phyloP scores from a whole-genome alignment of 2,797 vertebrate genomes.

The Coreius guichenoti region DNA sequence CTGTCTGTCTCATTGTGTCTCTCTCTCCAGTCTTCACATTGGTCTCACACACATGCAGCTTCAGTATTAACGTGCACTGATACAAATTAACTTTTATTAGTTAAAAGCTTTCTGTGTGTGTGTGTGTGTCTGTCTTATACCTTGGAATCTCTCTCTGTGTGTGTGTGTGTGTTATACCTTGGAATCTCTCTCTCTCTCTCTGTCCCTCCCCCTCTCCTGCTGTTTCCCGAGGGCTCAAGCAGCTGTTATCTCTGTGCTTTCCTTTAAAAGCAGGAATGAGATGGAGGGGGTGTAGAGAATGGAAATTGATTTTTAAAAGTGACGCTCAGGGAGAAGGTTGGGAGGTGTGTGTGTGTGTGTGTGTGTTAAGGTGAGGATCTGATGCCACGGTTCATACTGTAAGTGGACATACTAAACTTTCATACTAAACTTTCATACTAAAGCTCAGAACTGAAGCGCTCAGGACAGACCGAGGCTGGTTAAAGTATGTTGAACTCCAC shows the following conservation, averaged over 20 bases:
- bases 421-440: too few species aligned
- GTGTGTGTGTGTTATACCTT: background rate
- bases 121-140: background rate
- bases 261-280: constrained; percentile 78
- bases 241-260: constrained; percentile 84
- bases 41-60: constrained; percentile 62
- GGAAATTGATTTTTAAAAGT: constrained; percentile 72
- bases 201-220: constrained; percentile 52
- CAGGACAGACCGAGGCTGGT: background rate
- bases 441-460: background rate
- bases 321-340: constrained; percentile 54
- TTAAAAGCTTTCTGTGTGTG: background rate
- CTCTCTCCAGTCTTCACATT: constrained; percentile 54
- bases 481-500: constrained; percentile 72
- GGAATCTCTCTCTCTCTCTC: background rate
- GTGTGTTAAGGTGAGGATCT: background rate
- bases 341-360: background rate
- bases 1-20: constrained; percentile 65
- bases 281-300: constrained; percentile 64
- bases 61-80: background rate
- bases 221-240: constrained; percentile 75
- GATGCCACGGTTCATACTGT: background rate
- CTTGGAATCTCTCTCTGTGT: background rate
- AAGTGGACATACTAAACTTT: too few species aligned
- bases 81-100: constrained; percentile 23